Base-by-base conservation (phyloP, 2,113 vertebrate species). In the Ramphastos sulfuratus region DNA sequence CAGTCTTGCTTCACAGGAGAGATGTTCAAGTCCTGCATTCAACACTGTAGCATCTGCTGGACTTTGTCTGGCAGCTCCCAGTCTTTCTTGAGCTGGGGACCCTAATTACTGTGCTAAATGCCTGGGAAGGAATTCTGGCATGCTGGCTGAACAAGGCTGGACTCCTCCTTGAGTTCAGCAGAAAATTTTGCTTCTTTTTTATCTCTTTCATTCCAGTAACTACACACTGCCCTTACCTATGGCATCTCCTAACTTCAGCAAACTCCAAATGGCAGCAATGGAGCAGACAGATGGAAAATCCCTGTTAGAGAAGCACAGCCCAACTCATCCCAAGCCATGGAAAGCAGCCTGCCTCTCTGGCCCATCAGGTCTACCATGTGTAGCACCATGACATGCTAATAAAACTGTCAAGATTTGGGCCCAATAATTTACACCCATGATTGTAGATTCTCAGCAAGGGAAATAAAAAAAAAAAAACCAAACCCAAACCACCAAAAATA, bases 371-470 rank as follows among this genome's bases (percentile, higher is more conserved):
- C 63, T 91, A 95, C 87, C 88, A 87, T 2, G 4, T 89, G 93
- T 85, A 96, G 87, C 82, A 86, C 86, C 70, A 71, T 93, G 92
- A 93, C 60, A 54, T 75, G 80, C 94, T 96, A 96, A 96, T 96
- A 97, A 97, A 98, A 94, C 74, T 95, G 91, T 97, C 97, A 97
- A 86, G 90, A 86, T 84, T 96, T 12, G 15, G 46, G 70, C 93
- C 81, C 59, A 70, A 63, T 95, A 95, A 95, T 96, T 95, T 96
- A 93, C 93, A 96, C 91, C 65, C 46, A 2, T 89, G 93, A 96
- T 97, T 96, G 97, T 82, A 97, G 93, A 95, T 96, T 95, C 81
- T 93, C 69, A 81, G 16, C 67, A 85, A 72, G 50, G 92, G 94
- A 23, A 11, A 18, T 14, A 18, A 10, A 24, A 52, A 24, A 52